phyloP scores from a whole-genome alignment of 2,888 invertebrate genomes.

The Norana najaformis region DNA sequence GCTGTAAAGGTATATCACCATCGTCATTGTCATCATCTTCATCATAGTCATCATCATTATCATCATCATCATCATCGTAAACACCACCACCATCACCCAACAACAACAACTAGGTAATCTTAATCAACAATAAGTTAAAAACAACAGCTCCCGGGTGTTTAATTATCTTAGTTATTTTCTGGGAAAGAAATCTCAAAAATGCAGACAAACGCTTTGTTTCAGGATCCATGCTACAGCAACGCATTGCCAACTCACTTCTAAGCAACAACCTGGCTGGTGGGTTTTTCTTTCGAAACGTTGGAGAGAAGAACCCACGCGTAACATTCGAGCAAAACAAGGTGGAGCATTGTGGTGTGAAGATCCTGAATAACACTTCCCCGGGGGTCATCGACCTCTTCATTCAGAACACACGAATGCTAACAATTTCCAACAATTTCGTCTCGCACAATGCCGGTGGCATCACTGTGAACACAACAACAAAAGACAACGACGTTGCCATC shows the following conservation, averaged over 20 bases:
- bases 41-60: no score
- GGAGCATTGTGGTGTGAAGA: conserved; percentile 79
- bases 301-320: conserved; percentile 85
- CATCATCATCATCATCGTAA: no score
- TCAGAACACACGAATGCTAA: conserved; percentile 81
- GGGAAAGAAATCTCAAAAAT: not conserved
- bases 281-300: conserved; percentile 83
- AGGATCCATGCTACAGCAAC: conserved; percentile 90
- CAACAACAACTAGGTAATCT: no score
- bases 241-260: conserved; percentile 81
- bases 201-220: conserved; percentile 42
- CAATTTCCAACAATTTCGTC: conserved; percentile 57
- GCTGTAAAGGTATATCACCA: no score
- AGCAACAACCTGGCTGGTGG: conserved; percentile 83
- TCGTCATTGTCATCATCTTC: no score
- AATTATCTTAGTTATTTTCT: not conserved
- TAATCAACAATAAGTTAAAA: not conserved
- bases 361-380: conserved; percentile 87
- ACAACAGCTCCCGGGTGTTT: not conserved
- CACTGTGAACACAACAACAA: conserved; percentile 52
- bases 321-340: conserved; percentile 86
- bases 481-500: conserved; percentile 70
- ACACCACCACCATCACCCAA: no score
- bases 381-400: conserved; percentile 36
- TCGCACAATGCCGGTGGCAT: conserved; percentile 46